Conservation (phyloP, 2,797 vertebrate species). For the Lepidocolaptes lacrymiger region DNA sequence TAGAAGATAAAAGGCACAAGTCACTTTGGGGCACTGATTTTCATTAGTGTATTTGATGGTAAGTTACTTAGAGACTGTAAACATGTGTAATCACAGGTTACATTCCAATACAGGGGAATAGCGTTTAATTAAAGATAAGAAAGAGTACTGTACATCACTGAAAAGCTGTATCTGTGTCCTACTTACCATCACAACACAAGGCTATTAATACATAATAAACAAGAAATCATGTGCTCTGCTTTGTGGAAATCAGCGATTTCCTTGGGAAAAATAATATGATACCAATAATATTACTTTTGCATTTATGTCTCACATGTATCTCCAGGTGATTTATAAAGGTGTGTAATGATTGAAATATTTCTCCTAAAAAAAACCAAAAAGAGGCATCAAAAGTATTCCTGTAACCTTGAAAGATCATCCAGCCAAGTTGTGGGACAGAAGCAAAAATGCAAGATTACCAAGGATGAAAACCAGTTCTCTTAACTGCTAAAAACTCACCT, state of each 20-base stretch:
- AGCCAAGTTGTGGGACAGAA: not conserved
- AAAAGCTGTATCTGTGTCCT: constrained; percentile 47
- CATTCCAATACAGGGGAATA: constrained; percentile 47
- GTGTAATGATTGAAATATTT: not conserved
- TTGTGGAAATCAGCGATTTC: not conserved
- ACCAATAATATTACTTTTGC: not conserved
- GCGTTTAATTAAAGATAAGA: constrained; percentile 67
- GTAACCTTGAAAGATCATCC: not conserved
- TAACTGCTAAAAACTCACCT: not conserved
- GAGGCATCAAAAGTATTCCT: not conserved
- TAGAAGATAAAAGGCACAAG: constrained; percentile 12
- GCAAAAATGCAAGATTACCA: not conserved
- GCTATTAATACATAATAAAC: constrained; percentile 30
- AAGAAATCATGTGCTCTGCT: not conserved
- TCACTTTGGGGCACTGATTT: not conserved
- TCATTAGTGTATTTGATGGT: not conserved
- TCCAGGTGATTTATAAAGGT: not conserved
- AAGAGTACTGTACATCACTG: constrained; percentile 10
- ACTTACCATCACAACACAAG: constrained; percentile 31
- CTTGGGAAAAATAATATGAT: not conserved
- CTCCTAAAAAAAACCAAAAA: not conserved
- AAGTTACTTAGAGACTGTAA: constrained; percentile 11
- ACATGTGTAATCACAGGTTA: constrained; percentile 8
- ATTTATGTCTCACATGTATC: not conserved
- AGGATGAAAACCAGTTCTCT: not conserved